Percentiles rank a stretch among this genome's conserved stretches.
These are phyloP conservation scores for Drosophila flavopinicola DNA, from an alignment of 2,888 invertebrate genomes.

Conservation along the genomic window DNA sequence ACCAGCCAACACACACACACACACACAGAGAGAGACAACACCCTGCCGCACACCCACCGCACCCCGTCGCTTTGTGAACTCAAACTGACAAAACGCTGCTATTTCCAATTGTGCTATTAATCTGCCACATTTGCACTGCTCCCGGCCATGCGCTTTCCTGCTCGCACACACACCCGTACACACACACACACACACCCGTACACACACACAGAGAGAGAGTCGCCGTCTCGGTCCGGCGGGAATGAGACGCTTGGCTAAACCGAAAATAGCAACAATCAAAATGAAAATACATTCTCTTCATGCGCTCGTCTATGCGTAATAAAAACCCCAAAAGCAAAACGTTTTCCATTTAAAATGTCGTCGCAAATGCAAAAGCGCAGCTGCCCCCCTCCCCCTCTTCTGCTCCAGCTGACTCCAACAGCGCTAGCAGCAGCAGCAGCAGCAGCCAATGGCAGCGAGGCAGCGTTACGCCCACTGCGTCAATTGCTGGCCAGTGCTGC, in stretches of 20 bases:
- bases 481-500: conserved; percentile 72
- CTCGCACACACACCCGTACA: conserved; percentile 17
- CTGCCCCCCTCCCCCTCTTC: neutral
- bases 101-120: conserved; percentile 83
- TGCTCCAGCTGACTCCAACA: neutral
- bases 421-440: conserved; percentile 7
- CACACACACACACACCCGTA: conserved; percentile 12
- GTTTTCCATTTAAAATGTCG: conserved; percentile 83
- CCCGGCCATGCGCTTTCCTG: conserved; percentile 29
- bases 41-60: conserved; percentile 3
- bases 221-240: conserved; percentile 6
- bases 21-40: no score
- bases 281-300: conserved; percentile 77
- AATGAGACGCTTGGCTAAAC: conserved; percentile 53
- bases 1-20: neutral
- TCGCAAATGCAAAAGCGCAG: conserved; percentile 59
- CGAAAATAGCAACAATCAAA: conserved; percentile 79
- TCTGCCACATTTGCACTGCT: conserved; percentile 83
- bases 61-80: conserved; percentile 58
- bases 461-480: conserved; percentile 61
- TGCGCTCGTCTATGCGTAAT: conserved; percentile 64
- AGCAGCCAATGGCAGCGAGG: conserved; percentile 55
- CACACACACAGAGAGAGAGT: neutral
- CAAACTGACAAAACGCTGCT: conserved; percentile 77
- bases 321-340: conserved; percentile 83